phyloP scores from a whole-genome alignment of 2,888 invertebrate genomes.

The Scaptomyza flava region DNA sequence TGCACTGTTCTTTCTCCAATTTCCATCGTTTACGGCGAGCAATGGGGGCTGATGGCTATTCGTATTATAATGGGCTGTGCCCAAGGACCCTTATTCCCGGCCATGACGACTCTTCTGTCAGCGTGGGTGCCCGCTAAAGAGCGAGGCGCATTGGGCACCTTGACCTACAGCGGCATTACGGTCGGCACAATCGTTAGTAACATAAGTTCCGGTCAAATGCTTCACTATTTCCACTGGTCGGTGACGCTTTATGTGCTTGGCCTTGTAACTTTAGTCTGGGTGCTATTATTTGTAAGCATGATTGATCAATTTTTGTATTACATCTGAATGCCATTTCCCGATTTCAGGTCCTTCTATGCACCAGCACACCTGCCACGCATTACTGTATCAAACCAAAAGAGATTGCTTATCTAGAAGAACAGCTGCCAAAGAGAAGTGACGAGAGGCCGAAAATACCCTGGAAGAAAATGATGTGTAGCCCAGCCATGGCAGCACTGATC shows the following conservation, averaged over 20 bases:
- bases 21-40: neutral
- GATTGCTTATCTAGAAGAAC: slow-evolving; percentile 86
- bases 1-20: slow-evolving; percentile 32
- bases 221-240: slow-evolving; percentile 88
- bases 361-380: slow-evolving; percentile 87
- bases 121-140: slow-evolving; percentile 91
- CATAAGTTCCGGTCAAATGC: slow-evolving; percentile 87
- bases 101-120: slow-evolving; percentile 90
- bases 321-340: no score
- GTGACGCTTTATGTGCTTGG: slow-evolving; percentile 91
- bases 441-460: slow-evolving; percentile 88
- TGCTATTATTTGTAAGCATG: neutral
- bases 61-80: slow-evolving; percentile 91
- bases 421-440: slow-evolving; percentile 86
- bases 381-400: slow-evolving; percentile 89
- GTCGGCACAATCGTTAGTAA: slow-evolving; percentile 86
- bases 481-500: slow-evolving; percentile 88
- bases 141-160: slow-evolving; percentile 89
- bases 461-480: slow-evolving; percentile 87
- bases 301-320: no score
- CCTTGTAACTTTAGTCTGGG: slow-evolving; percentile 83
- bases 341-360: slow-evolving; percentile 86
- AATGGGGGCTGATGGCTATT: slow-evolving; percentile 87
- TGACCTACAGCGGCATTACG: slow-evolving; percentile 91
- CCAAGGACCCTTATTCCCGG: slow-evolving; percentile 93